Percentiles rank a stretch among this genome's conserved stretches.
These are phyloP conservation scores for Malthinus flaveolus DNA, from an alignment of 2,888 invertebrate species.

Conservation along the genomic window DNA sequence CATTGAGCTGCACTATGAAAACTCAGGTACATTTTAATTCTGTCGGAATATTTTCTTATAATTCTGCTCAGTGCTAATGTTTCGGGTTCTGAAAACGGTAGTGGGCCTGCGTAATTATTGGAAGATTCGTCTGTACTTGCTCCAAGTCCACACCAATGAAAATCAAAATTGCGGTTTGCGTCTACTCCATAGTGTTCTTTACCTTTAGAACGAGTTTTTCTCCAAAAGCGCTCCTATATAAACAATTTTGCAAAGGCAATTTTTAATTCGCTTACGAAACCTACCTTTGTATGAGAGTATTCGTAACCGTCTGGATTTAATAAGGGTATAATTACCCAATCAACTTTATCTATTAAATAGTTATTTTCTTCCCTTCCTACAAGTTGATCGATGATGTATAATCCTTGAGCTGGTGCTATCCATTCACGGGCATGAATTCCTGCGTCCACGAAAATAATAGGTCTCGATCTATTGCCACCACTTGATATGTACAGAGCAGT, in stretches of 20 bases:
- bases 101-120: conserved; percentile 55
- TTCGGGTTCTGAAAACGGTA: conserved; percentile 60
- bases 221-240: conserved; percentile 65
- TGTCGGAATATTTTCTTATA: conserved; percentile 55
- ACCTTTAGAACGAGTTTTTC: conserved; percentile 65
- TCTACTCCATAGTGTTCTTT: conserved; percentile 69
- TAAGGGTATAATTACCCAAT: conserved; percentile 69
- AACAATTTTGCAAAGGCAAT: conserved; percentile 55
- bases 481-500: no score
- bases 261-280: no score
- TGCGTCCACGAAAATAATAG: conserved; percentile 63
- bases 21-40: conserved; percentile 67
- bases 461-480: conserved; percentile 60
- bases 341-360: conserved; percentile 62
- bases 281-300: conserved; percentile 52
- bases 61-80: conserved; percentile 61
- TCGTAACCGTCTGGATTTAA: conserved; percentile 76
- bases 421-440: conserved; percentile 72
- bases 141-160: conserved; percentile 64
- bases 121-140: conserved; percentile 50
- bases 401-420: conserved; percentile 68
- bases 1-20: conserved; percentile 78
- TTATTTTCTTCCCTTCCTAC: conserved; percentile 61
- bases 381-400: conserved; percentile 68
- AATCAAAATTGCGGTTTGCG: conserved; percentile 75